Percentiles rank a stretch among this genome's conserved stretches.
Evolutionary conservation across 2,113 vertebrate genomes (phyloP).

Genomic region (Aythya baeri): DNA sequence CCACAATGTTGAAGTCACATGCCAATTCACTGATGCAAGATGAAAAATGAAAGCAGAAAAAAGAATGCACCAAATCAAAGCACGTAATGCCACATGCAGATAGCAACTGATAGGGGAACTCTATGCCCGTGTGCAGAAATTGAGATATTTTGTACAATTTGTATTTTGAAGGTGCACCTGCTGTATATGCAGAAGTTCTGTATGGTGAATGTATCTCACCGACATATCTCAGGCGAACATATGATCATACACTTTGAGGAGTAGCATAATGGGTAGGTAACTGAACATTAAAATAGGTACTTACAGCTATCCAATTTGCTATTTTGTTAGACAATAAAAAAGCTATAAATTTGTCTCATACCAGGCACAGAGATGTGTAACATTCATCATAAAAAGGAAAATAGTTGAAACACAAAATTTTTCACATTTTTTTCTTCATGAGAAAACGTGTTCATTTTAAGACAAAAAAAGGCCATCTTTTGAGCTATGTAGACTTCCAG

Average conservation of each 20-base stretch:
- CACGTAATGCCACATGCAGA: not conserved
- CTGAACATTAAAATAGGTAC: not conserved
- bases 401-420: not conserved
- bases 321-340: not conserved
- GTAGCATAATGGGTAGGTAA: not conserved
- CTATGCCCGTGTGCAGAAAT: not conserved
- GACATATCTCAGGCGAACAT: not conserved
- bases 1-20: fast-evolving
- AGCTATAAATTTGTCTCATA: not conserved
- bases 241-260: not conserved
- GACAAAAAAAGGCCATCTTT: not conserved
- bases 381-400: not conserved
- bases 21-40: not conserved
- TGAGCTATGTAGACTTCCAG: not conserved
- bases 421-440: not conserved
- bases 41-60: not conserved
- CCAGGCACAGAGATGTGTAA: not conserved
- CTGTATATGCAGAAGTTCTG: not conserved
- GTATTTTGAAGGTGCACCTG: not conserved
- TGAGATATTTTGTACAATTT: not conserved
- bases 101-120: not conserved
- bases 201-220: not conserved
- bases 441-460: not conserved
- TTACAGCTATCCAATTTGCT: not conserved
- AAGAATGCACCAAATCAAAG: not conserved